These are phyloP conservation scores for Drepana falcataria DNA, from an alignment of 2,888 invertebrate species.

Conservation along the genomic window DNA sequence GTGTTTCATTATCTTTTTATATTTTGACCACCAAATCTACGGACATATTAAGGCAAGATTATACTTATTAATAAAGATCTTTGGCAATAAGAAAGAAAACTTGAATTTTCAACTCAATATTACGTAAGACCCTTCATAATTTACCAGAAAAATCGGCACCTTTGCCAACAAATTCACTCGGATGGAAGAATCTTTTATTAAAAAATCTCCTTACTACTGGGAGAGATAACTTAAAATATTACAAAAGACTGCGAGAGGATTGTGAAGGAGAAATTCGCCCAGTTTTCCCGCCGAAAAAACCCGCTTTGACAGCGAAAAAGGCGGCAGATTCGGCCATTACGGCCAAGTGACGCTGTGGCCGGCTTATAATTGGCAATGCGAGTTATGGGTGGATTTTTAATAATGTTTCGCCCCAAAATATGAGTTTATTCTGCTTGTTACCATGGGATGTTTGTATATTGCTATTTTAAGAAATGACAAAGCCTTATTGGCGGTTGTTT, in stretches of 20 bases:
- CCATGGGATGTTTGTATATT: background rate
- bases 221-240: slow-evolving; percentile 21
- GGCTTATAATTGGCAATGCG: slow-evolving; percentile 49
- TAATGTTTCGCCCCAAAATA: slow-evolving; percentile 39
- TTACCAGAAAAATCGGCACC: background rate
- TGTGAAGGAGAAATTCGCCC: slow-evolving; percentile 38
- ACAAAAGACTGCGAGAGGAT: slow-evolving; percentile 29
- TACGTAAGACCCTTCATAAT: background rate
- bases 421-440: slow-evolving; percentile 11
- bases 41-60: too few species aligned
- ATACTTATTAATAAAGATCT: too few species aligned
- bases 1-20: too few species aligned
- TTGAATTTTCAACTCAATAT: too few species aligned
- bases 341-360: slow-evolving; percentile 80
- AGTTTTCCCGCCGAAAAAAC: slow-evolving; percentile 63
- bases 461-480: background rate
- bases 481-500: too few species aligned
- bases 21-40: too few species aligned
- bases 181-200: background rate
- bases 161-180: background rate
- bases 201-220: slow-evolving; percentile 2
- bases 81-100: too few species aligned
- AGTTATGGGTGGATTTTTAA: slow-evolving; percentile 54
- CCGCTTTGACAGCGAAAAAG: slow-evolving; percentile 75
- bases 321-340: slow-evolving; percentile 78